Conservation (phyloP, 1,140 invertebrate species). For the Drosophila micromelanica region DNA sequence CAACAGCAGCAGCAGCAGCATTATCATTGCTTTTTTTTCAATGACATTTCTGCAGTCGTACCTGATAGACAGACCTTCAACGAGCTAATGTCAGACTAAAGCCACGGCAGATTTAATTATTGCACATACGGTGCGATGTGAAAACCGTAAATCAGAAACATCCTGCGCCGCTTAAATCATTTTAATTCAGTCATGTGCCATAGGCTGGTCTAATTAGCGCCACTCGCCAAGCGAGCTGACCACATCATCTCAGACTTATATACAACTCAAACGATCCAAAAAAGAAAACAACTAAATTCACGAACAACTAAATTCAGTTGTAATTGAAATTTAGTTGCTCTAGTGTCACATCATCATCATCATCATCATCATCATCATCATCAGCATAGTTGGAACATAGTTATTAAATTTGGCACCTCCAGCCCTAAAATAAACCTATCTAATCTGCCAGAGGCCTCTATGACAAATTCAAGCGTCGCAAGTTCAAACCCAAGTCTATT, state of each 20-base stretch:
- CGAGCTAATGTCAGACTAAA: conserved; percentile 9
- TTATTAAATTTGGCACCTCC: conserved; percentile 2
- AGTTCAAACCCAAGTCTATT: conserved; percentile 44
- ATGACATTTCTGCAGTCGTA: conserved; percentile 11
- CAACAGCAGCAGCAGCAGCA: conserved; percentile 3
- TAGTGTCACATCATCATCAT: neutral
- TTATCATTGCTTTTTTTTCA: conserved; percentile 7
- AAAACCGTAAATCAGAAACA: conserved; percentile 74
- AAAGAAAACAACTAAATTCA: neutral
- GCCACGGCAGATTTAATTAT: conserved; percentile 63
- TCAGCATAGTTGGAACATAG: neutral
- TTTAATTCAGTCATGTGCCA: conserved; percentile 33
- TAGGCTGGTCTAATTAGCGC: conserved; percentile 57
- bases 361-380: too few species aligned
- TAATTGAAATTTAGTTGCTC: conserved; percentile 8
- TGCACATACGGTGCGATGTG: conserved; percentile 60
- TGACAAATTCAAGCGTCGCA: neutral
- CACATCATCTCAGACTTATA: too few species aligned
- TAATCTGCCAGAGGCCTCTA: neutral
- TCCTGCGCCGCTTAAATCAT: conserved; percentile 59
- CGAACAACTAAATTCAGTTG: conserved; percentile 1
- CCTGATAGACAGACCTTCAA: conserved; percentile 36
- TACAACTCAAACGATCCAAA: neutral
- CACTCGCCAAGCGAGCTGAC: conserved; percentile 1
- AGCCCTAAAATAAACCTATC: conserved; percentile 1